Conservation (phyloP, 2,888 invertebrate genomes). For the Amiota communis region DNA sequence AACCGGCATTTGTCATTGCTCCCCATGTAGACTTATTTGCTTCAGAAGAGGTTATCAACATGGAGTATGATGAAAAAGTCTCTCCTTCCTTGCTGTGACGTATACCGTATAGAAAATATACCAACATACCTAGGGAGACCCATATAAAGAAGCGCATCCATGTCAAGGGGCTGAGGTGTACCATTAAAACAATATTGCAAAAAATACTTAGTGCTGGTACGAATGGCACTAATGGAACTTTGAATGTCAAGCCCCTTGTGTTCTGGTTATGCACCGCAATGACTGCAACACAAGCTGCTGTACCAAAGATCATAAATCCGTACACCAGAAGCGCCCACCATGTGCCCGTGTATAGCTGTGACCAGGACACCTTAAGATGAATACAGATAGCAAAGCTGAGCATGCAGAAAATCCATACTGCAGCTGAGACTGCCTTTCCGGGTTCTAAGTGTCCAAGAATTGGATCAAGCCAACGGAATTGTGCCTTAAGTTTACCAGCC, state of each 20-base stretch:
- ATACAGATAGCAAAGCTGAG: slow-evolving; percentile 82
- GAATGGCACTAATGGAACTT: slow-evolving; percentile 86
- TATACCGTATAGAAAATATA: slow-evolving; percentile 89
- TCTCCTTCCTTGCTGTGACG: slow-evolving; percentile 88
- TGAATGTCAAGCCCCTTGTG: slow-evolving; percentile 81
- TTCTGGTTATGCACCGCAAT: slow-evolving; percentile 86
- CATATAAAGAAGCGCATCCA: slow-evolving; percentile 90
- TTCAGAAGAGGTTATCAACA: slow-evolving; percentile 79
- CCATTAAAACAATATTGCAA: slow-evolving; percentile 87
- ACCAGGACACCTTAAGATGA: slow-evolving; percentile 78
- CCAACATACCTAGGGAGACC: slow-evolving; percentile 87
- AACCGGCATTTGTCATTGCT: slow-evolving; percentile 58
- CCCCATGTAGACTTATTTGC: slow-evolving; percentile 79
- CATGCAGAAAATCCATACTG: slow-evolving; percentile 81
- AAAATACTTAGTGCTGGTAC: slow-evolving; percentile 86
- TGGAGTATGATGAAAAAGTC: slow-evolving; percentile 76
- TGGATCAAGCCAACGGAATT: slow-evolving; percentile 83
- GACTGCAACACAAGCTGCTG: slow-evolving; percentile 80
- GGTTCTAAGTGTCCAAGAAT: slow-evolving; percentile 83
- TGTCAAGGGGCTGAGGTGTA: slow-evolving; percentile 84
- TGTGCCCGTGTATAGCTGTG: slow-evolving; percentile 75
- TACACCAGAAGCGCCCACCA: slow-evolving; percentile 83
- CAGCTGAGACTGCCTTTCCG: slow-evolving; percentile 82
- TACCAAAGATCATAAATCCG: slow-evolving; percentile 77
- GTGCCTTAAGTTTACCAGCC: slow-evolving; percentile 84